Percentiles rank a stretch among this genome's conserved stretches.
These are phyloP conservation scores for Melanophora roralis DNA, from an alignment of 2,888 invertebrate species.

Conservation along the genomic window DNA sequence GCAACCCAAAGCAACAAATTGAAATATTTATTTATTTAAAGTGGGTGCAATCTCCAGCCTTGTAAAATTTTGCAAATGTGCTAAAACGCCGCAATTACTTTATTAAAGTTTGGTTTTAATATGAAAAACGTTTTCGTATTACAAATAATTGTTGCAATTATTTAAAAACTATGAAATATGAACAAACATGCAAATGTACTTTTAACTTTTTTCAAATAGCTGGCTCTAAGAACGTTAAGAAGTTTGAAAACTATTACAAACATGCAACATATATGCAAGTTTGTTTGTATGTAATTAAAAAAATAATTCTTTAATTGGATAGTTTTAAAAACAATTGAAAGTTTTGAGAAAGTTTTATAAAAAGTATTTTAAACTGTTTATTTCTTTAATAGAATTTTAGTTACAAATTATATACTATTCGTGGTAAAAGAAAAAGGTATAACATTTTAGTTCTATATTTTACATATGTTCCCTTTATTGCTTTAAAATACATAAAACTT, in stretches of 20 bases:
- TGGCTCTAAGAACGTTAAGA: not conserved
- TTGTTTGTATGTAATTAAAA: no score
- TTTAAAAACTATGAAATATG: not conserved
- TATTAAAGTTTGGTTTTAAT: not conserved
- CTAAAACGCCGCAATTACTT: not conserved
- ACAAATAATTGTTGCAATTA: conserved; percentile 29
- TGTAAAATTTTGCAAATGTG: not conserved
- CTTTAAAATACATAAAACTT: no score
- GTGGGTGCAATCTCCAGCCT: not conserved
- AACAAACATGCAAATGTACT: conserved; percentile 6
- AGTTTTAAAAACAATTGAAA: not conserved
- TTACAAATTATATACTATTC: no score
- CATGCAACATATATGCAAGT: conserved; percentile 13
- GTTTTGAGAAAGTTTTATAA: not conserved
- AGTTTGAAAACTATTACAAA: not conserved
- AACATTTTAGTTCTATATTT: no score
- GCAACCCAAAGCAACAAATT: not conserved
- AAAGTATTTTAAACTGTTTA: not conserved
- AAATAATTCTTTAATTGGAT: conserved; percentile 9
- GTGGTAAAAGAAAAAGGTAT: no score
- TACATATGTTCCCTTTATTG: no score
- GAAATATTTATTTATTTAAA: not conserved
- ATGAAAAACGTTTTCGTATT: not conserved
- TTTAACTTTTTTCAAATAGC: conserved; percentile 8
- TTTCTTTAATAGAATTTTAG: no score